These are phyloP conservation scores for Drosophila insularis DNA, from an alignment of 1,140 invertebrate genomes.

Conservation along the genomic window DNA sequence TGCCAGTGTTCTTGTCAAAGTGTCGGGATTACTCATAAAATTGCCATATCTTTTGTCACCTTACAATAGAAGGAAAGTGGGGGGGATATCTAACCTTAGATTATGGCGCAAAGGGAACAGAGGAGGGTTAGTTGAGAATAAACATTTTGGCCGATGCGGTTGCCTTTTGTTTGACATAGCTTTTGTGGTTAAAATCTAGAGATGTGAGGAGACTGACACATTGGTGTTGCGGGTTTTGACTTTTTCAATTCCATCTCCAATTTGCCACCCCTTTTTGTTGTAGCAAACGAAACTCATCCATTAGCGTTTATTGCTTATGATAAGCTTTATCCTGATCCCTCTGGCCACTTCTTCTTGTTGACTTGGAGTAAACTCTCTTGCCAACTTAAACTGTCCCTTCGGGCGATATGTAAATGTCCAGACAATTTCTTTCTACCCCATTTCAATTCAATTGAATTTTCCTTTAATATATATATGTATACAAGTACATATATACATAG, in stretches of 20 bases:
- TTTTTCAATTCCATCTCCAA: not conserved
- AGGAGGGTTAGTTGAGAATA: not conserved
- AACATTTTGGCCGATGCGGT: not conserved
- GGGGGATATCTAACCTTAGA: constrained; percentile 10
- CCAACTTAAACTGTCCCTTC: constrained; percentile 12
- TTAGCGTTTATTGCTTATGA: constrained; percentile 74
- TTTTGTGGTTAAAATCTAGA: not conserved
- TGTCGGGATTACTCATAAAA: constrained; percentile 81
- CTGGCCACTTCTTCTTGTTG: not conserved
- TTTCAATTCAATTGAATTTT: constrained; percentile 46
- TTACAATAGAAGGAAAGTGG: constrained; percentile 46
- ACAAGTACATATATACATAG: not conserved
- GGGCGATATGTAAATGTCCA: constrained; percentile 32
- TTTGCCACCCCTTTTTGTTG: not conserved
- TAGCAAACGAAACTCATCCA: constrained; percentile 58
- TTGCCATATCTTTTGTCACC: constrained; percentile 81
- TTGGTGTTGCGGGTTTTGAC: not conserved
- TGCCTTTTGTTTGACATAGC: not conserved
- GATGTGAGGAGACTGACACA: not conserved
- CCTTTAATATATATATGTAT: constrained; percentile 49
- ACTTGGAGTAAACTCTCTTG: constrained; percentile 21
- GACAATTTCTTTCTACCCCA: constrained; percentile 21
- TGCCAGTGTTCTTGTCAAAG: constrained; percentile 63
- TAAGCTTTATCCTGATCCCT: constrained; percentile 41
- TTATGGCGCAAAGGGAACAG: not conserved